These are phyloP conservation scores for Trisateles emortualis DNA, from an alignment of 2,888 invertebrate genomes.

Conservation along the genomic window DNA sequence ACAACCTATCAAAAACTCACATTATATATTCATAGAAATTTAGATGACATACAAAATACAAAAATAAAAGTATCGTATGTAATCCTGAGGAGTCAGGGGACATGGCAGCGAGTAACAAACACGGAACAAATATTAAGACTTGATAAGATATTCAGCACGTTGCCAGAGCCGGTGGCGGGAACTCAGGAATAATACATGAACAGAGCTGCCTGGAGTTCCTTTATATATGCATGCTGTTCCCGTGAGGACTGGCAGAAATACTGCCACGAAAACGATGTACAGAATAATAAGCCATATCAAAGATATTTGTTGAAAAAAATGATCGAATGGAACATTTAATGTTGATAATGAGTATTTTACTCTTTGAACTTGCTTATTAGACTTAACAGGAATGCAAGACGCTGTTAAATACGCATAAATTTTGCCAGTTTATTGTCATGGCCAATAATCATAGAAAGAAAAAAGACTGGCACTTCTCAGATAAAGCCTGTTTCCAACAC, in stretches of 20 bases:
- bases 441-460: too few relatives aligned
- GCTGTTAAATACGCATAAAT: too few relatives aligned
- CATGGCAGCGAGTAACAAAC: slow-evolving; percentile 32
- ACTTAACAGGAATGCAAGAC: too few relatives aligned
- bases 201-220: slow-evolving; percentile 30
- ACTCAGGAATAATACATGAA: slow-evolving; percentile 49
- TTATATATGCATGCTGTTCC: slow-evolving; percentile 45
- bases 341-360: too few relatives aligned
- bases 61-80: slow-evolving; percentile 35
- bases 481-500: too few relatives aligned
- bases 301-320: slow-evolving; percentile 3
- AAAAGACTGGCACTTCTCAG: too few relatives aligned
- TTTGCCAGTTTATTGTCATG: too few relatives aligned
- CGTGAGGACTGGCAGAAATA: slow-evolving; percentile 37
- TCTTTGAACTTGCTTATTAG: too few relatives aligned
- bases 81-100: slow-evolving; percentile 40
- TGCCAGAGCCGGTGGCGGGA: slow-evolving; percentile 38
- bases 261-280: slow-evolving; percentile 16
- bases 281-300: slow-evolving; percentile 14
- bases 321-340: too few relatives aligned
- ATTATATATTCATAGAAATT: slow-evolving; percentile 43
- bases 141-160: slow-evolving; percentile 48
- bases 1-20: not conserved
- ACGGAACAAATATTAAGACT: slow-evolving; percentile 52
- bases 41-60: slow-evolving; percentile 41